phyloP scores from a whole-genome alignment of 2,888 invertebrate genomes.

The Cartodere bifasciata region DNA sequence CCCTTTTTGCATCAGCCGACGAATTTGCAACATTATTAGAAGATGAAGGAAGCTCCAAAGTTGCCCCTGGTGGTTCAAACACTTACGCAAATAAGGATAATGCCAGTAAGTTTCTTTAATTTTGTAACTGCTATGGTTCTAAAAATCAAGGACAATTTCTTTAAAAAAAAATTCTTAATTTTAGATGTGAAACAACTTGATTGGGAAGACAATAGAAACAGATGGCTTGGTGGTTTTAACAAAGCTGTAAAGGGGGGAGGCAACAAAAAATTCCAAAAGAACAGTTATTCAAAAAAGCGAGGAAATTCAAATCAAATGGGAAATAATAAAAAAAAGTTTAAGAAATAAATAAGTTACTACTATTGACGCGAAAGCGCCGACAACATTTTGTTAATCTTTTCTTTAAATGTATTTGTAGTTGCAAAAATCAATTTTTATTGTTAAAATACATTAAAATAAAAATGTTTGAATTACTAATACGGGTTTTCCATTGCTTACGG shows the following conservation, averaged over 20 bases:
- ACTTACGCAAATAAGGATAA: conserved; percentile 64
- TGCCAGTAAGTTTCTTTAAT: conserved; percentile 40
- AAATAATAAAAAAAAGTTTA: conserved; percentile 10
- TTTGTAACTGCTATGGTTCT: conserved; percentile 5
- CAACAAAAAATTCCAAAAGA: conserved; percentile 8
- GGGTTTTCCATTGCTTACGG: too few relatives aligned
- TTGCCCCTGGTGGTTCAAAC: conserved; percentile 50
- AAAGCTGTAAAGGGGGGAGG: conserved; percentile 24
- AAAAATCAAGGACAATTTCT: conserved; percentile 7
- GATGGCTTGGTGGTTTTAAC: conserved; percentile 47
- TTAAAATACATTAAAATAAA: too few relatives aligned
- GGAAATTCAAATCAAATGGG: conserved; percentile 3
- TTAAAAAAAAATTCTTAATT: conserved; percentile 16
- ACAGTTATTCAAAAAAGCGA: conserved; percentile 8
- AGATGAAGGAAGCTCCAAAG: conserved; percentile 54
- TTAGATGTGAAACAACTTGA: conserved; percentile 56
- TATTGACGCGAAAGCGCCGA: too few relatives aligned
- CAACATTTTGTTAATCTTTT: too few relatives aligned
- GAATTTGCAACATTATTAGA: conserved; percentile 82
- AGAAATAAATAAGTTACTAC: conserved; percentile 6
- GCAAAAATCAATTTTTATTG: too few relatives aligned
- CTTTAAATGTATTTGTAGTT: too few relatives aligned
- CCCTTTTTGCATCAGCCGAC: conserved; percentile 73
- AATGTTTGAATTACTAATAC: too few relatives aligned
- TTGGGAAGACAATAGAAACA: conserved; percentile 65